These are phyloP conservation scores for Acanthornis magna DNA, from an alignment of 2,797 vertebrate genomes.

Conservation along the genomic window DNA sequence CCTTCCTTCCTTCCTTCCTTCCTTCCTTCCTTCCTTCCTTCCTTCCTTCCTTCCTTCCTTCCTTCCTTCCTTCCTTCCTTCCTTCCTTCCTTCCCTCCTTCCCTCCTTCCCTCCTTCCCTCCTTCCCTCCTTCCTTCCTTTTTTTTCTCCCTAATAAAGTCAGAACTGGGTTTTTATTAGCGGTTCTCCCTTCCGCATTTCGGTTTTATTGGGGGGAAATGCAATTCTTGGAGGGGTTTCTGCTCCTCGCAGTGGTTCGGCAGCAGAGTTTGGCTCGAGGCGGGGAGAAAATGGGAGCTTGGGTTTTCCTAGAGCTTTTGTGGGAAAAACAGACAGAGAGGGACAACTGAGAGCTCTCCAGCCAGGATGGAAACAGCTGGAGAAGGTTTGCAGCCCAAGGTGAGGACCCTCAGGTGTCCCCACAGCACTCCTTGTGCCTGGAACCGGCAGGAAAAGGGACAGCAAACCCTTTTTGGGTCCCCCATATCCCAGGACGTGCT, in stretches of 20 bases:
- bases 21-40: no score
- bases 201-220: neutral
- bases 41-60: no score
- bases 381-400: neutral
- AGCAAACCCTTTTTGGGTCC: neutral
- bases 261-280: neutral
- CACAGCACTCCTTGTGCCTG: neutral
- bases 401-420: neutral
- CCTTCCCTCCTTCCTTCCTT: no score
- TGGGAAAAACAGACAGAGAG: neutral
- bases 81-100: no score
- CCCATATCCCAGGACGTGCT: accelerated
- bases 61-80: no score
- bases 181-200: neutral
- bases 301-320: neutral
- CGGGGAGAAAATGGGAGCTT: neutral
- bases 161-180: neutral
- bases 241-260: neutral
- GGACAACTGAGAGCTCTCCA: neutral
- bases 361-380: neutral
- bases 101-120: no score
- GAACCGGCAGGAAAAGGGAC: neutral
- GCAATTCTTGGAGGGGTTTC: neutral
- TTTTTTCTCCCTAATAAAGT: neutral
- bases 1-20: no score